These are phyloP conservation scores for Timema cristinae DNA, from an alignment of 2,888 invertebrate species.

Conservation along the genomic window DNA sequence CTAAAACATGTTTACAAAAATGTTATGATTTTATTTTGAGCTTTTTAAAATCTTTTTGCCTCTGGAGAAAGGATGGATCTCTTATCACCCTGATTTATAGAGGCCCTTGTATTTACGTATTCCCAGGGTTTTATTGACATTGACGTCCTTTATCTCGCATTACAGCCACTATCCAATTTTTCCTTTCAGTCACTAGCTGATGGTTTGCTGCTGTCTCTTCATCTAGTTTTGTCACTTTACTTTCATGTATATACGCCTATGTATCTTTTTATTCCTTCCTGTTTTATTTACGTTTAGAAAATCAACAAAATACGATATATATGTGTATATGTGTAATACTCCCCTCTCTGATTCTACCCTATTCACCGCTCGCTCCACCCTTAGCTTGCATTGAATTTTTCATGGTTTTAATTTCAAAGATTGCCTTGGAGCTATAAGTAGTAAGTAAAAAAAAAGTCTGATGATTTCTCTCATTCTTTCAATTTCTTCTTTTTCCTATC, in stretches of 20 bases:
- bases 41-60: too few relatives aligned
- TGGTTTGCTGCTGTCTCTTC: neutral
- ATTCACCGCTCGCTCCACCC: constrained; percentile 11
- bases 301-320: neutral
- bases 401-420: constrained; percentile 32
- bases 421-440: constrained; percentile 29
- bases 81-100: too few relatives aligned
- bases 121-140: too few relatives aligned
- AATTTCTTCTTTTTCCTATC: constrained; percentile 11
- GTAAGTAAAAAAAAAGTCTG: constrained; percentile 23
- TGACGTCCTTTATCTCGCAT: too few relatives aligned
- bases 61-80: too few relatives aligned
- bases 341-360: neutral
- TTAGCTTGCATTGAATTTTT: constrained; percentile 29
- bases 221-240: constrained; percentile 15
- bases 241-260: neutral
- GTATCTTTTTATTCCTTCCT: constrained; percentile 3
- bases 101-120: too few relatives aligned
- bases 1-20: too few relatives aligned
- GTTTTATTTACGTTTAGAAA: neutral
- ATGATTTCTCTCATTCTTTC: constrained; percentile 20
- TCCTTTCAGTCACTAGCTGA: too few relatives aligned
- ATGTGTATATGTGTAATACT: constrained; percentile 5
- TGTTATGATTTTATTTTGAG: too few relatives aligned
- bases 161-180: too few relatives aligned